Base-by-base conservation (phyloP, 2,113 vertebrate genomes). In the Amazona vittata region DNA sequence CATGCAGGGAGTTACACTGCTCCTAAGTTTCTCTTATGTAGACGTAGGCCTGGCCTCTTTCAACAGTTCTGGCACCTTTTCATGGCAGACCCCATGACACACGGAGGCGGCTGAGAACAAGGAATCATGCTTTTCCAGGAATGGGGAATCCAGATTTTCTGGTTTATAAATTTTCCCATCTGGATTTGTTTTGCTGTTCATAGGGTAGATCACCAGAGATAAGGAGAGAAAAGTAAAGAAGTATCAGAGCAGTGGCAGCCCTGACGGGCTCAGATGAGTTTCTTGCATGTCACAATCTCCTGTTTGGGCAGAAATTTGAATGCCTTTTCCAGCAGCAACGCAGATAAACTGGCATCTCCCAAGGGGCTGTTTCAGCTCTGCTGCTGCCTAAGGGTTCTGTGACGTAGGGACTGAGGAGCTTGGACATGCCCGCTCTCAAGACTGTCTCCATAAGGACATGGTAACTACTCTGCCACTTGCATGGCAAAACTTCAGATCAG, bases 151-250 rank as follows among this genome's bases (percentile, higher is more conserved):
- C 95, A 96, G 96, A 90, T 94, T 97, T 97, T 96, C 96, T 91
- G 89, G 96, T 96, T 97, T 96, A 95, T 91, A 86, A 82, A 81
- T 95, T 97, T 95, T 96, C 95, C 94, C 95, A 95, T 91, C 93
- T 96, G 86, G 88, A 97, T 90, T 95, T 96, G 94, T 89, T 96
- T 95, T 95, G 90, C 87, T 93, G 86, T 70, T 94, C 75, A 18
- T 85, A 77, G 86, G 80, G 79, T 85, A 96, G 93, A 97, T 95
- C 96, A 95, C 83, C 93, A 86, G 74, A 95, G 94, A 97, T 97
- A 96, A 89, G 65, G 67, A 92, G 44, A 52, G 75, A 83, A 93
- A 94, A 68, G 49, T 84, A 96, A 89, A 91, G 79, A 95, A 96
- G 4, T 94, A 94, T 37, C 47, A 74, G 93, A 92, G 85, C 83